phyloP scores from a whole-genome alignment of 2,797 vertebrate genomes.

The Macroramphosus scolopax region DNA sequence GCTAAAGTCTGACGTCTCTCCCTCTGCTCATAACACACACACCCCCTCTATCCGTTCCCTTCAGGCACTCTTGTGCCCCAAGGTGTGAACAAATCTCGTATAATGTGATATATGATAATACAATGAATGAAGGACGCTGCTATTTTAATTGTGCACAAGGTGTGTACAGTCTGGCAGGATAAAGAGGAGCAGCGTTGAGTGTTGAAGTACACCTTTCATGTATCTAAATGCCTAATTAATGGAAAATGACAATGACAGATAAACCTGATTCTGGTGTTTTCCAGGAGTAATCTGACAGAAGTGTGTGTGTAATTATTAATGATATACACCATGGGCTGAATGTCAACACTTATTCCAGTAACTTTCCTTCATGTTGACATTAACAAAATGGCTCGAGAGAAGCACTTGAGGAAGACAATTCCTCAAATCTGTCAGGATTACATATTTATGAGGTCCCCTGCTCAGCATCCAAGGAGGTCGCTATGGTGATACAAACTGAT shows the following conservation, averaged over 20 bases:
- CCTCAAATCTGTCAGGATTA: constrained; percentile 77
- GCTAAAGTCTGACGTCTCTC: neutral
- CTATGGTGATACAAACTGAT: constrained; percentile 74
- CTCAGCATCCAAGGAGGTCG: constrained; percentile 75
- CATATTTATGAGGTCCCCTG: constrained; percentile 79
- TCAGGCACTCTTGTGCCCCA: neutral
- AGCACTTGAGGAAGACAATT: constrained; percentile 75
- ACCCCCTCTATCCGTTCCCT: neutral
- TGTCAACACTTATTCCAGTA: constrained; percentile 74
- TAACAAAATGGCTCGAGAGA: constrained; percentile 76
- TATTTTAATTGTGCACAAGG: constrained; percentile 1
- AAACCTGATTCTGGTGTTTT: constrained; percentile 34
- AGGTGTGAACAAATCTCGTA: neutral
- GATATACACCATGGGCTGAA: constrained; percentile 68
- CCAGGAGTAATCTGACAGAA: constrained; percentile 46
- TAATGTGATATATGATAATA: constrained; percentile 9
- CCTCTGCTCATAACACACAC: neutral
- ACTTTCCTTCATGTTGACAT: constrained; percentile 78
- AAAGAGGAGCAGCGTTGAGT: constrained; percentile 11
- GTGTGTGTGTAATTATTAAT: constrained; percentile 70
- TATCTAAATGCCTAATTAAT: constrained; percentile 48
- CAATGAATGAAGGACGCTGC: constrained; percentile 4
- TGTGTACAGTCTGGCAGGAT: constrained; percentile 9
- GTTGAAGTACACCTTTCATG: constrained; percentile 38
- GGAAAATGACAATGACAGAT: constrained; percentile 43